These are phyloP conservation scores for Stratiomys singularior DNA, from an alignment of 2,888 invertebrate species.

Conservation along the genomic window DNA sequence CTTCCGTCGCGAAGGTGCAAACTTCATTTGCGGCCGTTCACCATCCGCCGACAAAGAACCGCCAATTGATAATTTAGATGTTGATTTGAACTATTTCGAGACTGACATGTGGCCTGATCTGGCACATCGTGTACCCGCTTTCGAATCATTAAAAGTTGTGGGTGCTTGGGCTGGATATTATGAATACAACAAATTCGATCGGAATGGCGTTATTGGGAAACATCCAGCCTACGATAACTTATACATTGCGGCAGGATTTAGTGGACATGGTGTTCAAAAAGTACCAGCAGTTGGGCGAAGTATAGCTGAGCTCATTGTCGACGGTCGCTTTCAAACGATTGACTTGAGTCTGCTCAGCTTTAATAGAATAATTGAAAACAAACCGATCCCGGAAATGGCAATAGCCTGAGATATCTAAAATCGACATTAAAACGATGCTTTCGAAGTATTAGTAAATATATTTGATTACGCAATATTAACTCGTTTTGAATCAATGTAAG, in stretches of 20 bases:
- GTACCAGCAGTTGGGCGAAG: constrained; percentile 92
- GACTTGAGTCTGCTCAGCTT: constrained; percentile 84
- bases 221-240: constrained; percentile 89
- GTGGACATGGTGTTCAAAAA: constrained; percentile 92
- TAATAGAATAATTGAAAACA: constrained; percentile 75
- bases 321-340: constrained; percentile 79
- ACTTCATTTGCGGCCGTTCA: constrained; percentile 82
- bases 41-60: constrained; percentile 77
- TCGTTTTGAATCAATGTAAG: background rate
- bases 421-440: background rate
- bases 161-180: constrained; percentile 86
- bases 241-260: constrained; percentile 90
- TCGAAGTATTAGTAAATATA: constrained; percentile 31
- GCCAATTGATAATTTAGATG: constrained; percentile 71
- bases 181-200: constrained; percentile 92
- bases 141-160: constrained; percentile 81
- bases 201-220: constrained; percentile 87
- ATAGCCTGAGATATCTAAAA: constrained; percentile 61
- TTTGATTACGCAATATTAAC: constrained; percentile 7
- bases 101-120: constrained; percentile 79
- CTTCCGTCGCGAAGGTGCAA: constrained; percentile 83
- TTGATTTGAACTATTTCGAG: constrained; percentile 80
- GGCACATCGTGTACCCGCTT: constrained; percentile 81
- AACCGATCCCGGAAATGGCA: constrained; percentile 71
- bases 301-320: constrained; percentile 83